Conservation (phyloP, 2,113 vertebrate species). For the Pedetes capensis region DNA sequence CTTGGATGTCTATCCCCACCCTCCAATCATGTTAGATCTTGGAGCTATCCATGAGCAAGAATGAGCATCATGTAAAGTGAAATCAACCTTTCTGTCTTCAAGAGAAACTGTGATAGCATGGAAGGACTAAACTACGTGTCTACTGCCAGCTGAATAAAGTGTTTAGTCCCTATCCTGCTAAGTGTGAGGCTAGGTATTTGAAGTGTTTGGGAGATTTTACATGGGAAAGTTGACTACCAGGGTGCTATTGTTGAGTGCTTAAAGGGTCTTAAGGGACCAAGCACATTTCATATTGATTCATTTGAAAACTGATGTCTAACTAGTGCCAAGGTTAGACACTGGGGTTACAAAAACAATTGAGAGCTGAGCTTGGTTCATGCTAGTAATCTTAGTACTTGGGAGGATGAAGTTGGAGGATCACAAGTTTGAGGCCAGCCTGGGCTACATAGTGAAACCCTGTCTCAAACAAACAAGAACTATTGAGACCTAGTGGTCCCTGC, state of each 20-base stretch:
- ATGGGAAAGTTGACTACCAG: background rate
- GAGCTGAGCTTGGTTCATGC: too few species aligned
- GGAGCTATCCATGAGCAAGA: background rate
- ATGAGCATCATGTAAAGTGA: background rate
- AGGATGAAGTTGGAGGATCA: background rate
- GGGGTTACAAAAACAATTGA: background rate
- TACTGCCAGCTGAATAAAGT: background rate
- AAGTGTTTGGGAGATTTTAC: background rate
- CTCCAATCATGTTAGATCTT: background rate
- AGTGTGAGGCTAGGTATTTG: background rate
- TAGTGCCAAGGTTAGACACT: background rate
- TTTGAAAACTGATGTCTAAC: background rate
- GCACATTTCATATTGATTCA: background rate
- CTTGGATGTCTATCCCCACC: background rate
- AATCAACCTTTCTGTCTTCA: slow-evolving; percentile 25
- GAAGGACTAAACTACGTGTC: background rate
- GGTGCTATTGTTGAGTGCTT: background rate
- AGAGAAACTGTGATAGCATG: background rate
- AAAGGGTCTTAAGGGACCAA: background rate
- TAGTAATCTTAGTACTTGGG: background rate
- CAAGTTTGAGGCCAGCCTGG: background rate
- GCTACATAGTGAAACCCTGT: background rate
- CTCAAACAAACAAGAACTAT: background rate
- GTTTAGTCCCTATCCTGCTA: background rate
- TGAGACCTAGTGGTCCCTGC: background rate